phyloP scores from a whole-genome alignment of 1,140 invertebrate species.

The Anastatus disparis region DNA sequence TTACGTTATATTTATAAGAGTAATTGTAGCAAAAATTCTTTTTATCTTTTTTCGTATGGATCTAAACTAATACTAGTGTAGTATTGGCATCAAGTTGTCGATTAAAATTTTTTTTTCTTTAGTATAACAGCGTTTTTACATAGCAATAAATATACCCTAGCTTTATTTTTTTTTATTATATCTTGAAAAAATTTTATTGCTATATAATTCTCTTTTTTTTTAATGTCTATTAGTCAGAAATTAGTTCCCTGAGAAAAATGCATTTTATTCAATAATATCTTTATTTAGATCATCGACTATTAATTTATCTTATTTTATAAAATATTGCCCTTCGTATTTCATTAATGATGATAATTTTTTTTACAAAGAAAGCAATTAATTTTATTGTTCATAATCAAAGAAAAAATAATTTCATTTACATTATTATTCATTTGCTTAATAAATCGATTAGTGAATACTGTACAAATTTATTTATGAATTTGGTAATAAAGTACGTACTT shows the following conservation, averaged over 20 bases:
- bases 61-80: neutral
- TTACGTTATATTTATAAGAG: neutral
- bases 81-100: conserved; percentile 18
- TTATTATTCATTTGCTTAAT: no score
- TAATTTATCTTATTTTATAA: neutral
- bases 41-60: neutral
- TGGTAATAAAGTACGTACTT: no score
- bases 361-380: no score
- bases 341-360: no score
- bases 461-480: no score
- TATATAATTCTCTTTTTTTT: neutral
- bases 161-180: neutral
- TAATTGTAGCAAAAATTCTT: neutral
- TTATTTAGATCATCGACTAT: neutral
- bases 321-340: no score
- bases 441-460: no score
- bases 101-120: neutral
- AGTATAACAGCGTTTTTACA: conserved; percentile 5
- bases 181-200: conserved; percentile 7
- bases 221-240: neutral
- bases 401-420: no score
- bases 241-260: conserved; percentile 18
- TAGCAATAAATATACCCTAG: neutral
- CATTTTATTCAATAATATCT: neutral
- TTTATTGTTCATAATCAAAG: no score